These are phyloP conservation scores for Pseudomyrmex cubaensis DNA, from an alignment of 1,140 invertebrate genomes.

Conservation along the genomic window DNA sequence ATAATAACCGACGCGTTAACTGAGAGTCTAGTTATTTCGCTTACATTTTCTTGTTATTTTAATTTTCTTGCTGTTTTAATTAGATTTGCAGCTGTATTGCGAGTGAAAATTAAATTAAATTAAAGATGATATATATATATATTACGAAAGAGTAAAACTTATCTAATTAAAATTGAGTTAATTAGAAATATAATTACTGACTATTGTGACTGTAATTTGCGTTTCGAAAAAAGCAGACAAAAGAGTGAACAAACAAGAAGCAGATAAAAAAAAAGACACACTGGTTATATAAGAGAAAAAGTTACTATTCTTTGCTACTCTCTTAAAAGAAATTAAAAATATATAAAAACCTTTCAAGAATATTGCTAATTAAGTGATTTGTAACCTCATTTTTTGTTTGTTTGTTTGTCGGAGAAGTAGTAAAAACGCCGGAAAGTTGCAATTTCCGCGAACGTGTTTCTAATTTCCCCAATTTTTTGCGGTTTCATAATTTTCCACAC, in stretches of 20 bases:
- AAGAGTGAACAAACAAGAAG: no score
- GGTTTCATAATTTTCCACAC: neutral
- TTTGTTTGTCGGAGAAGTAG: neutral
- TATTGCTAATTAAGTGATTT: neutral
- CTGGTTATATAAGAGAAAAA: no score
- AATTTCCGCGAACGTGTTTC: slow-evolving; percentile 8
- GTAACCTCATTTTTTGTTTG: neutral
- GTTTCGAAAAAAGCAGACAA: no score
- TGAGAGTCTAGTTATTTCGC: no score
- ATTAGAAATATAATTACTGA: no score
- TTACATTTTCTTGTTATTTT: no score
- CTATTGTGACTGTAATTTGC: no score
- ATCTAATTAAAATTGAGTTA: no score
- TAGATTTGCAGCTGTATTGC: no score
- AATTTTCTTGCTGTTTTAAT: no score
- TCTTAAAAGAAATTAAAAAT: neutral
- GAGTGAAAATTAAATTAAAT: neutral
- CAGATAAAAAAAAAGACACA: neutral
- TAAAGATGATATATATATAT: neutral
- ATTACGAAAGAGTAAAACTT: no score
- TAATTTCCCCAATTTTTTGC: slow-evolving; percentile 5
- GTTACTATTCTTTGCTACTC: neutral
- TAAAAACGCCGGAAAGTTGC: slow-evolving; percentile 9
- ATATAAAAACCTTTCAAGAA: neutral
- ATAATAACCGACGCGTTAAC: no score